Conservation (phyloP, 30 jellyfish, hydroid and myxozoan species). For the Aurelia sp. region DNA sequence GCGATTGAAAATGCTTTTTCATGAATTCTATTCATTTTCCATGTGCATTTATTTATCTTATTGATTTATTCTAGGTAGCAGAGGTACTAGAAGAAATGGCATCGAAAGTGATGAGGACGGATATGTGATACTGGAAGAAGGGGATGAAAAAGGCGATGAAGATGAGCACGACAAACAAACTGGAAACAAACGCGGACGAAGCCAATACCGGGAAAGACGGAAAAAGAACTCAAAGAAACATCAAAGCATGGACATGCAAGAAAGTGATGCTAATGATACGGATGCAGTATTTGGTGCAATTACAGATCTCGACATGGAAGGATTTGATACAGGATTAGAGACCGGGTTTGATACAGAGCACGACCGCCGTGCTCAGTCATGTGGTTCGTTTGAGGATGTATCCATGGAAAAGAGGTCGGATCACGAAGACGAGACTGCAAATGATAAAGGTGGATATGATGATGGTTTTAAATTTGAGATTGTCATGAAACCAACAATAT, state of each 20-base stretch:
- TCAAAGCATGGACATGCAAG: conserved; percentile 11
- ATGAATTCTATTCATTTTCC: background rate
- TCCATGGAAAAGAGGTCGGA: conserved; percentile 8
- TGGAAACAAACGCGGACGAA: background rate
- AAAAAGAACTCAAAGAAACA: background rate
- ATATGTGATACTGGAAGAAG: background rate
- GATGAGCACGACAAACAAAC: too few species aligned
- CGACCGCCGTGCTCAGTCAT: conserved; percentile 14
- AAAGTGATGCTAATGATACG: conserved; percentile 55
- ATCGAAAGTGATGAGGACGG: background rate
- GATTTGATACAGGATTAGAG: conserved; percentile 61
- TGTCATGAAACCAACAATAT: conserved; percentile 41
- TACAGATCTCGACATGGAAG: conserved; percentile 59
- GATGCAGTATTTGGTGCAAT: conserved; percentile 62
- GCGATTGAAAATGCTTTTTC: conserved; percentile 1
- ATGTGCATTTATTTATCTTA: too few species aligned
- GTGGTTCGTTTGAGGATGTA: conserved; percentile 41
- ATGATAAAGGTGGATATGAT: background rate
- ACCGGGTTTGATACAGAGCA: conserved; percentile 43
- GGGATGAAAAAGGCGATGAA: background rate
- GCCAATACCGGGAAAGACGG: background rate
- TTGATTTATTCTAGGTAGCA: too few species aligned
- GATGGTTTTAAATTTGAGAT: conserved; percentile 38
- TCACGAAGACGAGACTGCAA: background rate
- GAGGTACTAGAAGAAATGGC: too few species aligned